Base-by-base conservation (phyloP, 2,113 vertebrate species). In the Hirundichthys speculiger region DNA sequence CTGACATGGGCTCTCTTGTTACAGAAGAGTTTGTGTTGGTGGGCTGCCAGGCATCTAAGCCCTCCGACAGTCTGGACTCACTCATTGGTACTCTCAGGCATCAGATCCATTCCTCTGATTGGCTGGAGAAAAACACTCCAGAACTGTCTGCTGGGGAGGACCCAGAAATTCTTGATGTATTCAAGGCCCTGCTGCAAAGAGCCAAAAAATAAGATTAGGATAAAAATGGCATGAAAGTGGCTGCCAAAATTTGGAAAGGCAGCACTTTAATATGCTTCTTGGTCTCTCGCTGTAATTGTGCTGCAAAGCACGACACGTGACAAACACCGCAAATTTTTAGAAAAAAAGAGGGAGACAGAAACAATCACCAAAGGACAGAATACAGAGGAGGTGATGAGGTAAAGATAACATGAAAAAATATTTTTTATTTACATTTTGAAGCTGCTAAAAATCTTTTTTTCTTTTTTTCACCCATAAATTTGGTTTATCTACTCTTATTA, bases 141-240 rank as follows among this genome's bases (percentile, higher is more conserved):
- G 92, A 95, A 64, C 89, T 92, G 73, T 89, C 93, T 71, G 90
- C 92, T 2, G 93, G 92, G 77, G 93, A 95, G 55, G 94, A 95
- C 58, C 94, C 94, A 8, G 93, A 94, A 77, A 89, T 94, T 74
- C 92, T 94, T 6, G 93, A 95, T 1, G 92, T 95, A 30, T 95
- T 95, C 80, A 93, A 90, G 86, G 93, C 93, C 43, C 86, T 95
- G 71, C 76, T 94, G 76, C 92, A 94, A 56, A 94, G 94, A 80
- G 92, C 91, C 70, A 90, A 78, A 25, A 92, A 92, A 67, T 93
- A 81, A 81, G 69, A 45, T 82, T 45, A 47, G 66, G 75, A 67
- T 60, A 20, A 71, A 34, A 75, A 49, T 25, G 25, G 24, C 45
- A 13, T 0, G 7, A 34, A 74, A 34, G 50, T 43, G 18, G 57